Conservation (phyloP, 2,797 vertebrate genomes). For the Cynodonichthys magdalenae region DNA sequence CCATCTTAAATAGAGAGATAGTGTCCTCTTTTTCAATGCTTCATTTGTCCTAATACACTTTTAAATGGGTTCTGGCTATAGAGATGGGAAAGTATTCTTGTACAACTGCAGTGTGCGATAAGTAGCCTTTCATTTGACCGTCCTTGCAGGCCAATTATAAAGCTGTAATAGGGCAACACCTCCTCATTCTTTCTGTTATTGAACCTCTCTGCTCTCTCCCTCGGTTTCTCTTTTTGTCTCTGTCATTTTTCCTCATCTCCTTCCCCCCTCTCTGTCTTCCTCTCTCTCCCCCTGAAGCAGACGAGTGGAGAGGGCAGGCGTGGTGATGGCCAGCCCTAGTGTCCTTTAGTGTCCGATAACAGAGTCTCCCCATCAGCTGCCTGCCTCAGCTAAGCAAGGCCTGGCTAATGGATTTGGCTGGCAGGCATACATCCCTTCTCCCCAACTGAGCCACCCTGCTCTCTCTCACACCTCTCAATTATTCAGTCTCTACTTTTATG, state of each 20-base stretch:
- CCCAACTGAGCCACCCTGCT: conserved; percentile 74
- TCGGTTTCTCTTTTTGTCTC: conserved; percentile 70
- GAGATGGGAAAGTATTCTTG: conserved; percentile 71
- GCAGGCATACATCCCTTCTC: conserved; percentile 83
- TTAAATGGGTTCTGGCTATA: conserved; percentile 65
- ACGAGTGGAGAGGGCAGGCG: conserved; percentile 64
- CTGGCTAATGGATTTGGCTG: conserved; percentile 86
- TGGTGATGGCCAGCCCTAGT: conserved; percentile 72
- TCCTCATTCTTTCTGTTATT: conserved; percentile 72
- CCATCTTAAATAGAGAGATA: conserved; percentile 54
- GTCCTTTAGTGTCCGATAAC: conserved; percentile 86
- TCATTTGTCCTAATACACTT: conserved; percentile 75
- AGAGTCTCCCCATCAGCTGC: conserved; percentile 76
- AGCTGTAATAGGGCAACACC: conserved; percentile 75
- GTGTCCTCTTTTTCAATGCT: conserved; percentile 64
- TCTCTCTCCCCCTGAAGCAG: conserved; percentile 58
- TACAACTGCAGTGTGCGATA: conserved; percentile 71
- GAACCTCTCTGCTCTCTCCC: conserved; percentile 59
- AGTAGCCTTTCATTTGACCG: conserved; percentile 78
- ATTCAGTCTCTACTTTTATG: conserved; percentile 84
- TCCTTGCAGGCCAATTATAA: conserved; percentile 80
- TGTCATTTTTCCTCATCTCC: conserved; percentile 57
- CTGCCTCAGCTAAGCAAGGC: conserved; percentile 71
- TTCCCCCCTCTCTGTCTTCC: conserved; percentile 32
- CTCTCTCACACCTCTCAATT: conserved; percentile 84